Percentiles rank a stretch among this genome's conserved stretches.
Conservation (phyloP, 2,888 invertebrate species). For the Drosophila dives region DNA sequence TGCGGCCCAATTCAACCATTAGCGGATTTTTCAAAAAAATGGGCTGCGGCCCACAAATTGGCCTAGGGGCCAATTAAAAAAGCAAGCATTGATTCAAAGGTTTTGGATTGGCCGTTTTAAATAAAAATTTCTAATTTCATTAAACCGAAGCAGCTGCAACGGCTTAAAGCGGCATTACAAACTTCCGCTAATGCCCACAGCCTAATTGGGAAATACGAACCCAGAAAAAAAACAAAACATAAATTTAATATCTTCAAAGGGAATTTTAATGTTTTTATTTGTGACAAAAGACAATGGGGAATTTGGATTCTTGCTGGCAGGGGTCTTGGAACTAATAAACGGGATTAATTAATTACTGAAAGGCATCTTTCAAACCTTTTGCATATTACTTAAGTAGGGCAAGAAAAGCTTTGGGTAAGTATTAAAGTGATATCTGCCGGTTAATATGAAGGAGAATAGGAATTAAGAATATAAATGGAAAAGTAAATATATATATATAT, state of each 20-base stretch:
- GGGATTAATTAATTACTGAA: constrained; percentile 28
- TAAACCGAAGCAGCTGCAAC: constrained; percentile 66
- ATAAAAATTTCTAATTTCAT: constrained; percentile 62
- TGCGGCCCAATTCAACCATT: constrained; percentile 59
- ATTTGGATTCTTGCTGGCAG: constrained; percentile 13
- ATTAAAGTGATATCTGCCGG: constrained; percentile 1
- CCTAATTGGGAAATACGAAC: constrained; percentile 57
- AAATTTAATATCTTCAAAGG: constrained; percentile 33
- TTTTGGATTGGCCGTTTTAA: constrained; percentile 29
- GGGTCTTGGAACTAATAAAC: background rate
- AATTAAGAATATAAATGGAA: background rate
- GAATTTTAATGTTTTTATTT: constrained; percentile 54
- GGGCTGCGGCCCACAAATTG: constrained; percentile 13
- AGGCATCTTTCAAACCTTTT: background rate
- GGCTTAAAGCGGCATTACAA: constrained; percentile 65
- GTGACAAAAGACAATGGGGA: constrained; percentile 37
- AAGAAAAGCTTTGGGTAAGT: background rate
- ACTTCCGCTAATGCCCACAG: constrained; percentile 62
- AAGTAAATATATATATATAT: background rate
- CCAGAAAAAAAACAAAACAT: constrained; percentile 8
- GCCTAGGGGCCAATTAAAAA: constrained; percentile 56
- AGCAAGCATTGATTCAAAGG: constrained; percentile 48
- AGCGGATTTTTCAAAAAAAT: constrained; percentile 32
- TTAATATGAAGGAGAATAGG: background rate
- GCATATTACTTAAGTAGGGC: background rate